phyloP scores from a whole-genome alignment of 2,113 vertebrate species.

The Gracilinanus agilis region DNA sequence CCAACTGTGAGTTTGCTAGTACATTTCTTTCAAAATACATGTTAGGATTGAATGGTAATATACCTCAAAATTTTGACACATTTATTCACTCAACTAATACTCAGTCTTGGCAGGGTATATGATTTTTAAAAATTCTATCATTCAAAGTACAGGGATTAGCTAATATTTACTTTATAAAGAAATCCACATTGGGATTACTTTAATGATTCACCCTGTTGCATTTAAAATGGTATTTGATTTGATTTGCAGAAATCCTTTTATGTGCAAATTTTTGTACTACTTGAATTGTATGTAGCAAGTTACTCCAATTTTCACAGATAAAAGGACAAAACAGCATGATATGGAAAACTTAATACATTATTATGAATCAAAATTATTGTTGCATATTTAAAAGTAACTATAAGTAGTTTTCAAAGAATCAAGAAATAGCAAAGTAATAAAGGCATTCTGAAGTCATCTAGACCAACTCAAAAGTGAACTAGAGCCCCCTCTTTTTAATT shows the following conservation, averaged over 20 bases:
- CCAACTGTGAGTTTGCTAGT: not conserved
- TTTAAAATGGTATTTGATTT: not conserved
- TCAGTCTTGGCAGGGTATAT: conserved; percentile 16
- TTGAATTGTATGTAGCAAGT: not conserved
- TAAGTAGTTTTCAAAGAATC: not conserved
- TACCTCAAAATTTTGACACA: not conserved
- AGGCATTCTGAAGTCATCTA: not conserved
- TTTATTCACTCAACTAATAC: not conserved
- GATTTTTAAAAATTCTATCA: not conserved
- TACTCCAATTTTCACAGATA: not conserved
- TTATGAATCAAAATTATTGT: not conserved
- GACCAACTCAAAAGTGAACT: not conserved
- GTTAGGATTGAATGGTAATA: conserved; percentile 28
- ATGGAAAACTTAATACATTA: not conserved
- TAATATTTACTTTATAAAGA: conserved; percentile 19
- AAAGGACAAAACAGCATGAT: not conserved
- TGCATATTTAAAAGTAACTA: not conserved
- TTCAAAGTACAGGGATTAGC: not conserved
- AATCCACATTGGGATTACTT: not conserved
- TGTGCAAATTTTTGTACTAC: not conserved
- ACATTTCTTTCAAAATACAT: conserved; percentile 30
- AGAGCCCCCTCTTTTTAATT: not conserved
- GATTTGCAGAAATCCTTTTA: not conserved
- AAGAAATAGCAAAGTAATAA: not conserved
- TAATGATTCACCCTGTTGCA: not conserved